Percentiles rank a stretch among this genome's conserved stretches.
Evolutionary conservation across 2,113 vertebrate genomes (phyloP).

Genomic region (Machaerirhynchus nigripectus): DNA sequence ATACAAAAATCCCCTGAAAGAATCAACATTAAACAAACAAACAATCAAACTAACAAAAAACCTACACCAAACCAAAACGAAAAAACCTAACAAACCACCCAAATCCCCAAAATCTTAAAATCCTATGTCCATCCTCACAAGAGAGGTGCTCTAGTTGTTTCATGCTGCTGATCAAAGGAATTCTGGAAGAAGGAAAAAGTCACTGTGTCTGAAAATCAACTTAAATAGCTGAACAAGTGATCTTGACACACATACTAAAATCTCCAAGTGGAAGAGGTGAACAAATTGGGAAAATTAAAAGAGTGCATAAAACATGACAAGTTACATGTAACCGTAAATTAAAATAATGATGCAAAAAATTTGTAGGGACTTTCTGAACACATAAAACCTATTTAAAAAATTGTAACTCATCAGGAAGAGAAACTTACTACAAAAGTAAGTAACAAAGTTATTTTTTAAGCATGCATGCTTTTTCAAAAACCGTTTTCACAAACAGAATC

Average conservation of each 20-base stretch:
- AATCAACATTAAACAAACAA: neutral
- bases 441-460: neutral
- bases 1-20: accelerated
- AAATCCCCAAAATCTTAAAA: neutral
- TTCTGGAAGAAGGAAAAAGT: neutral
- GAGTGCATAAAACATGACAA: neutral
- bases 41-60: neutral
- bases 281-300: neutral
- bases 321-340: neutral
- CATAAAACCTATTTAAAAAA: neutral
- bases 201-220: neutral
- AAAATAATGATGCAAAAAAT: neutral
- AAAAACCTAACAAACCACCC: neutral
- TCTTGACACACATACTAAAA: neutral
- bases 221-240: neutral
- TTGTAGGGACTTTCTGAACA: neutral
- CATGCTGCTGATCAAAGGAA: neutral
- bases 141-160: neutral
- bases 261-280: neutral
- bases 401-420: neutral
- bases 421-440: neutral
- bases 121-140: neutral
- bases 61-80: accelerated
- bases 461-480: neutral
- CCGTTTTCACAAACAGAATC: neutral